Base-by-base conservation (phyloP, 2,113 vertebrate genomes). In the Zingel zingel region DNA sequence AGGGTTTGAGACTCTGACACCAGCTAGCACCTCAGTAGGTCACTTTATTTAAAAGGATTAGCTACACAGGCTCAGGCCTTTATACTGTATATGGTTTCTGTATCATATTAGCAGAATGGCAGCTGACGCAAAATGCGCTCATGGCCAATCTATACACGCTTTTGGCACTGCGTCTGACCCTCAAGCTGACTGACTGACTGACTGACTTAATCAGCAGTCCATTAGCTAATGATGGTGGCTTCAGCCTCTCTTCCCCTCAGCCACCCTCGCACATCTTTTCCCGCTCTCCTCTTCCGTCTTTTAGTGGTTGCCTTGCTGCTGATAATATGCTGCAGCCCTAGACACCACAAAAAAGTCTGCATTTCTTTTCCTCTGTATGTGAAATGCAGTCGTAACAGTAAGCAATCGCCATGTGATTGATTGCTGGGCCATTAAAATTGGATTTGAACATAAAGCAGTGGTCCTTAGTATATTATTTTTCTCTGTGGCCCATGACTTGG, bases 181-280 rank as follows among this genome's bases (percentile, higher is more conserved):
- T 84, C 50, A 69, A 53, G 58, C 84, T 33, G 33, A 33, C 33
- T 33, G 33, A 39, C 84, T 27, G 82, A 76, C 79, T 77, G 80
- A 78, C 66, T 74, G 83, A 89, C 88, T 94, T 82, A 89, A 85
- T 91, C 79, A 91, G 88, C 90, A 92, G 84, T 93, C 88, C 93
- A 94, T 94, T 94, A 94, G 91, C 93, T 94, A 93, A 94, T 94
- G 88, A 91, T 51, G 62, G 82, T 76, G 57, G 78, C 48, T 74
- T 82, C 84, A 82, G 83, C 80, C 63, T 88, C 78, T 79, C 58
- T 56, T 82, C 58, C 70, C 61, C 65, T 82, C 43, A 80, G 62
- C 73, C 69, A 56, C 47, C 45, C 79, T 51, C 56, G 15, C 74
- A 61, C 69, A 63, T 85, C 74, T 83, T 84, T 75, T 67, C 56